phyloP scores from a whole-genome alignment of 1,140 invertebrate species.

The Aphelinus certus region DNA sequence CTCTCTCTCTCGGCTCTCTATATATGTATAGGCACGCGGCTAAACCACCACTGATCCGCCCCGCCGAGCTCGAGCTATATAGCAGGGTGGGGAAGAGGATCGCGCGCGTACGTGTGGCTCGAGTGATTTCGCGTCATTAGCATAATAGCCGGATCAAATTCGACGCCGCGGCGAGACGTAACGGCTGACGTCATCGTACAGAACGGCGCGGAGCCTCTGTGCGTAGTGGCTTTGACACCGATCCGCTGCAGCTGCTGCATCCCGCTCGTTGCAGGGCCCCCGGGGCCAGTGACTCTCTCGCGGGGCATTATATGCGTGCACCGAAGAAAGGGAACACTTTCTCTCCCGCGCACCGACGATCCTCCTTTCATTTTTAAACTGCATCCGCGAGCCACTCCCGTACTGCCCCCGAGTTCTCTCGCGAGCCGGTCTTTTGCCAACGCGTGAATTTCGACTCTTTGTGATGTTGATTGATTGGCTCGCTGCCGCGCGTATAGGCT shows the following conservation, averaged over 20 bases:
- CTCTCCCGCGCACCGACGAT: not conserved
- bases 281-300: too few species aligned
- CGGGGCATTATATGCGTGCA: too few species aligned
- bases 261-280: too few species aligned
- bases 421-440: not conserved
- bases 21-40: not conserved
- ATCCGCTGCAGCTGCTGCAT: not conserved
- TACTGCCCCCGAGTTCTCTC: not conserved
- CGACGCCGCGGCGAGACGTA: not conserved
- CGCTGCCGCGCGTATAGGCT: too few species aligned
- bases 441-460: too few species aligned
- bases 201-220: too few species aligned
- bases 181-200: conserved; percentile 12
- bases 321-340: conserved; percentile 25
- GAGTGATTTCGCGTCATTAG: conserved; percentile 24
- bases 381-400: not conserved
- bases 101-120: not conserved
- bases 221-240: not conserved
- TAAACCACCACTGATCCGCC: not conserved
- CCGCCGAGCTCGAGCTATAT: not conserved
- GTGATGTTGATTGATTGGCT: too few species aligned
- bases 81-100: not conserved
- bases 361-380: too few species aligned
- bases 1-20: not conserved
- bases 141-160: not conserved